These are phyloP conservation scores for Emys orbicularis DNA, from an alignment of 2,797 vertebrate species.

Conservation along the genomic window DNA sequence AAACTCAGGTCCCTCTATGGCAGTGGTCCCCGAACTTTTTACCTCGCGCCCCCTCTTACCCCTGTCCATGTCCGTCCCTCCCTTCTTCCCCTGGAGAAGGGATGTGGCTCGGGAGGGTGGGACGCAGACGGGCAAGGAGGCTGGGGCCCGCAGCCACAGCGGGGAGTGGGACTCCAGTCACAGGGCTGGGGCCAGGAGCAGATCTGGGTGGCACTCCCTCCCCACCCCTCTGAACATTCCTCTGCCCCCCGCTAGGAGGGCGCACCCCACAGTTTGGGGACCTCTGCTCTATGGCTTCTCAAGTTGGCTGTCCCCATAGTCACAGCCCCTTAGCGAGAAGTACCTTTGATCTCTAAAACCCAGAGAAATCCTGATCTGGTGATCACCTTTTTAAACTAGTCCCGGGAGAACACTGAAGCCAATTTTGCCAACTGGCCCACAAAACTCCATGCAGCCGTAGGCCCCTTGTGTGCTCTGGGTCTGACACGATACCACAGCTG, in stretches of 20 bases:
- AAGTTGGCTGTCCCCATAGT: background rate
- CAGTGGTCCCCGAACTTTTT: background rate
- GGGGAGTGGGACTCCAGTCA: no score
- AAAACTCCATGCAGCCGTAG: background rate
- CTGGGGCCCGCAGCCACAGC: no score
- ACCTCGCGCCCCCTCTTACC: no score
- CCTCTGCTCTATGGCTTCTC: background rate
- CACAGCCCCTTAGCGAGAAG: background rate
- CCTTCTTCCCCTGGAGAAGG: no score
- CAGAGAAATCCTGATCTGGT: background rate
- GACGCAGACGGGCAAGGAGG: no score
- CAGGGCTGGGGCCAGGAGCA: no score
- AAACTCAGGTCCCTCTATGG: background rate
- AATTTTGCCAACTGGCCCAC: background rate
- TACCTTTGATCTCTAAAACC: background rate
- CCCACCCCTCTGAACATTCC: no score
- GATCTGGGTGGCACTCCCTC: no score
- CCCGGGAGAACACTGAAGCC: background rate
- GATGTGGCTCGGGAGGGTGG: no score
- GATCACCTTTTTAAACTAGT: background rate
- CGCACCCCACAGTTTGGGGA: no score
- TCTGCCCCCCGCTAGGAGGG: no score
- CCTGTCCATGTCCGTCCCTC: no score
- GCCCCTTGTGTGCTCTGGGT: background rate
- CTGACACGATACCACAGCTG: background rate